Evolutionary conservation across 2,888 invertebrate genomes (phyloP), one percentile per base, ranked within the genome.

Genomic region (Philonicus albiceps): DNA sequence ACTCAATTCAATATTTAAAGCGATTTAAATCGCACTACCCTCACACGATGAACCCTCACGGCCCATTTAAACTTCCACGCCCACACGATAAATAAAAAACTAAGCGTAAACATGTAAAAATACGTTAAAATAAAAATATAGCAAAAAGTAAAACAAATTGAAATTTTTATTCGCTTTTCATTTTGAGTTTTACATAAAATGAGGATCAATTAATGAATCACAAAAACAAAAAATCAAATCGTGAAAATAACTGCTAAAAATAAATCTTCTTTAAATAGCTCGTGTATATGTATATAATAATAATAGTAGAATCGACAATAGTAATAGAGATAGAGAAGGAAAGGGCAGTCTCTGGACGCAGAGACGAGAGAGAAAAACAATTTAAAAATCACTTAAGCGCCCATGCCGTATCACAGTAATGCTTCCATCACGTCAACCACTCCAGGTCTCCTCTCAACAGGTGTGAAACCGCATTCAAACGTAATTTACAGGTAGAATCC

Each of bases 381-480:
- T 87, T 87, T 83, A 88, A 88, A 88, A 87, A 88, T 88, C 87
- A 88, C 87, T 80, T 83, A 31, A 87, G 86, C 89, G 90, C 91
- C 91, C 91, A 91, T 91, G 92, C 91, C 91, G 92, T 91, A 92
- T 92, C 92, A 92, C 92, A 92, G 92, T 91, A 91, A 91, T 91
- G 91, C 92, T 92, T 90, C 89, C 91, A 91, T 90, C 89, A 88
- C 89, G 89, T 88, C 86, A 86, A 78, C 87, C 87, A 73, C 49
- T 75, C 74, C 64, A 75, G 49, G 64, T 64, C 55, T 53, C 31
- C 81, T 81, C 55, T 31, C 81, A 81, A 22, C 81, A 27, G 55
- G 34, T 34, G 53, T 81, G 27, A 31, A 19, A 76, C 76, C 37
- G 76, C 76, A 76, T 19, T 76, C 76, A 76, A 55, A 81, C 55